phyloP scores from a whole-genome alignment of 1,140 invertebrate genomes.

The Drosophila lacteicornis region DNA sequence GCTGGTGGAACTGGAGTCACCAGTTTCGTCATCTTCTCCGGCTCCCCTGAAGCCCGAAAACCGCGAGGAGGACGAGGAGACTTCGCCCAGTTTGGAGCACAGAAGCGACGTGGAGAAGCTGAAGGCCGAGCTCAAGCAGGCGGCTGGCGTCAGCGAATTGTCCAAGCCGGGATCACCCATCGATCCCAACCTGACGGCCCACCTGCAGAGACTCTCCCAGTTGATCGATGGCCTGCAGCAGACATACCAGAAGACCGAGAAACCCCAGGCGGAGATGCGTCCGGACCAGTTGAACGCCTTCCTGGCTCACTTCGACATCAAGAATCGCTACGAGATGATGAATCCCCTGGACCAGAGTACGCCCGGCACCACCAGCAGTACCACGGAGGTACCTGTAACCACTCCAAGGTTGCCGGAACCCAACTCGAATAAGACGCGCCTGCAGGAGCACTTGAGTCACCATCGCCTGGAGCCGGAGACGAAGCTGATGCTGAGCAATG shows the following conservation, averaged over 20 bases:
- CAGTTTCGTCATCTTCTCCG: conserved; percentile 1
- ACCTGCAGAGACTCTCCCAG: conserved; percentile 79
- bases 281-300: conserved; percentile 84
- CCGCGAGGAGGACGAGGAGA: conserved; percentile 46
- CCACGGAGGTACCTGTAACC: conserved; percentile 17
- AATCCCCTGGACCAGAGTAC: conserved; percentile 37
- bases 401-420: conserved; percentile 29
- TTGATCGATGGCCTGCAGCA: conserved; percentile 82
- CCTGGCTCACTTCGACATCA: conserved; percentile 80
- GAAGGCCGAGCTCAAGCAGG: conserved; percentile 40
- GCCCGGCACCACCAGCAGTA: conserved; percentile 12
- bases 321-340: conserved; percentile 71
- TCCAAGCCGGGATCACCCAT: conserved; percentile 51
- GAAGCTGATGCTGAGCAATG: conserved; percentile 66
- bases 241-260: conserved; percentile 71
- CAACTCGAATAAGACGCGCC: conserved; percentile 54
- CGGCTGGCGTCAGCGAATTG: conserved; percentile 20
- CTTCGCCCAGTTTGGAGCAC: conserved; percentile 1
- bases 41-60: conserved; percentile 40
- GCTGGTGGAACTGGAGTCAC: conserved; percentile 62
- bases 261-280: conserved; percentile 69
- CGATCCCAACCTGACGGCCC: conserved; percentile 76
- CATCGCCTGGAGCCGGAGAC: conserved; percentile 73
- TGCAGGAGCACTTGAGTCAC: conserved; percentile 64
- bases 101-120: conserved; percentile 39